Percentiles rank a stretch among this genome's conserved stretches.
Conservation (phyloP, 2,888 invertebrate genomes). For the Pseudoips prasinana region DNA sequence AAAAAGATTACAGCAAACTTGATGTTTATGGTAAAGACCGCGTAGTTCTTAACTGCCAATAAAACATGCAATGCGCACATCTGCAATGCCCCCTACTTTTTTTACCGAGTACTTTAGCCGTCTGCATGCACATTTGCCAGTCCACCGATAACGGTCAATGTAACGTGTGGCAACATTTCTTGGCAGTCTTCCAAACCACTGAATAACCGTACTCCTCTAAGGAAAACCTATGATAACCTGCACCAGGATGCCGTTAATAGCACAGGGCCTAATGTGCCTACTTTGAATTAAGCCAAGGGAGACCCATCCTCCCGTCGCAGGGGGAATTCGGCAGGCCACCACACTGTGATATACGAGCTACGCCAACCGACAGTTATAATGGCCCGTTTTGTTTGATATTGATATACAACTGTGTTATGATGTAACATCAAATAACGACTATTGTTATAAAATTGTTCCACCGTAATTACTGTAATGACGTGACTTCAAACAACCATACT, state of each 20-base stretch:
- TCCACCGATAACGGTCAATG: constrained; percentile 40
- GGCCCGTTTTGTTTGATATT: constrained; percentile 44
- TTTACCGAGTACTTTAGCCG: constrained; percentile 21
- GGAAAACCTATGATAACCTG: constrained; percentile 60
- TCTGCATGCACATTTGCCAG: constrained; percentile 32
- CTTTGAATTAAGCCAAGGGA: constrained; percentile 56
- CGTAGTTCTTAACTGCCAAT: too few species aligned
- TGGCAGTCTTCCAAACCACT: constrained; percentile 57
- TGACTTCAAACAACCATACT: constrained; percentile 10
- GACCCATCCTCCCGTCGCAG: constrained; percentile 28
- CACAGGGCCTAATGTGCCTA: constrained; percentile 52
- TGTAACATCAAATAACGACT: constrained; percentile 23
- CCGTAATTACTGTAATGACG: constrained; percentile 19
- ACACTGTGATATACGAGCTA: constrained; percentile 45
- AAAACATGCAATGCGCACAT: too few species aligned
- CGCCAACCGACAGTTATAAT: too few species aligned
- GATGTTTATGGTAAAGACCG: too few species aligned
- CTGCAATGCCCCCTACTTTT: too few species aligned
- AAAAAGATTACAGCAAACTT: too few species aligned
- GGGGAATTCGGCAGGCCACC: constrained; percentile 45
- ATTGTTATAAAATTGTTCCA: constrained; percentile 8
- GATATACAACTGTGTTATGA: constrained; percentile 30
- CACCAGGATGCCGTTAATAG: constrained; percentile 53
- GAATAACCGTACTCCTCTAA: constrained; percentile 43
- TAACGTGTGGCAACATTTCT: constrained; percentile 39